Evolutionary conservation across 1,140 invertebrate species (phyloP).

Genomic region (Cyclina sinensis): DNA sequence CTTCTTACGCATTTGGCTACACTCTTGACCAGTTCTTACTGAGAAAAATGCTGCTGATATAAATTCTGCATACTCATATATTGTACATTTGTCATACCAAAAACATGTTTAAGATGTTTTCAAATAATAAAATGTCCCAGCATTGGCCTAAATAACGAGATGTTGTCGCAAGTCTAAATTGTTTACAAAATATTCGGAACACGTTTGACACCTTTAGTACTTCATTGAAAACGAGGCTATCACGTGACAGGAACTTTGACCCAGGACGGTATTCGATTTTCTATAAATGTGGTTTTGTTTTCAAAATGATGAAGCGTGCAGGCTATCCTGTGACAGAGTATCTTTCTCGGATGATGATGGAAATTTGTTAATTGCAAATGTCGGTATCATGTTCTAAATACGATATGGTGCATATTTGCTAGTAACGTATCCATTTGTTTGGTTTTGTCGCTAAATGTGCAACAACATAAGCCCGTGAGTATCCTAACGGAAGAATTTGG

Average conservation of each 20-base stretch:
- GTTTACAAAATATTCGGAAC: neutral
- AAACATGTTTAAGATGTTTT: too few species aligned
- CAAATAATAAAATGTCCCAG: too few species aligned
- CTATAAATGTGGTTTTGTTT: slow-evolving; percentile 3
- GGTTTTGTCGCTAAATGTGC: neutral
- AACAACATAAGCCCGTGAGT: neutral
- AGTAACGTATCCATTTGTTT: neutral
- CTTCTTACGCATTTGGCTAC: too few species aligned
- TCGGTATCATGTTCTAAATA: slow-evolving; percentile 24
- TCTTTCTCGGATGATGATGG: slow-evolving; percentile 27
- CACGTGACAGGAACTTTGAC: slow-evolving; percentile 26
- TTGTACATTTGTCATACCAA: too few species aligned
- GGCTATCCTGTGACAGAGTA: neutral
- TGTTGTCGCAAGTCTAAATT: too few species aligned
- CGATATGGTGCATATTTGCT: slow-evolving; percentile 15
- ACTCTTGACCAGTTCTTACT: too few species aligned
- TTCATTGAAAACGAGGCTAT: slow-evolving; percentile 47
- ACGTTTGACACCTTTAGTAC: slow-evolving; percentile 28
- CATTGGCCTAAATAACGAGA: too few species aligned
- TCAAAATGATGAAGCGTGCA: slow-evolving; percentile 37
- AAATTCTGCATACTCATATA: too few species aligned
- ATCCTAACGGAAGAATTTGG: neutral
- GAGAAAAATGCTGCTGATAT: too few species aligned
- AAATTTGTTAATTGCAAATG: slow-evolving; percentile 57
- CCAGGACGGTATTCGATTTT: slow-evolving; percentile 12